Percentiles rank a stretch among this genome's conserved stretches.
Evolutionary conservation across 2,888 invertebrate species (phyloP).

Genomic region (Noctua janthe): DNA sequence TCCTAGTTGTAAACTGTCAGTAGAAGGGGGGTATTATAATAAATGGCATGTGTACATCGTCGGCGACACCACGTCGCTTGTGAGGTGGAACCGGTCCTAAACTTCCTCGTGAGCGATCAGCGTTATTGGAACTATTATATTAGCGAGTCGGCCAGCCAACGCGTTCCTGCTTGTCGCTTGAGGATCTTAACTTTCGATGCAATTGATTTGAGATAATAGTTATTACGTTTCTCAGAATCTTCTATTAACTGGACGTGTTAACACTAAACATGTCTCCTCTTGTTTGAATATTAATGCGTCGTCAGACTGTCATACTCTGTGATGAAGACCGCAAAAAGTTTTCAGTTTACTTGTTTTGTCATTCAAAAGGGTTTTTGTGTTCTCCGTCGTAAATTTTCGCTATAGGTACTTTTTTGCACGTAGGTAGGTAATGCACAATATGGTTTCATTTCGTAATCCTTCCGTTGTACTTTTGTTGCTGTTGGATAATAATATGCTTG

Average conservation of each 20-base stretch:
- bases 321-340: conserved; percentile 12
- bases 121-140: conserved; percentile 83
- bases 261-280: neutral
- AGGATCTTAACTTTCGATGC: conserved; percentile 59
- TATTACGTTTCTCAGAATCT: conserved; percentile 44
- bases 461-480: conserved; percentile 26
- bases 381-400: conserved; percentile 15
- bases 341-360: conserved; percentile 30
- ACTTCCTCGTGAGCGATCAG: conserved; percentile 84
- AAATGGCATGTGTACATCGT: conserved; percentile 81
- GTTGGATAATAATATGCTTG: conserved; percentile 46
- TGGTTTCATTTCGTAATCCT: conserved; percentile 38
- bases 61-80: conserved; percentile 79
- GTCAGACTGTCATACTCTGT: neutral
- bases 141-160: conserved; percentile 70
- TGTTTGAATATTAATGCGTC: neutral
- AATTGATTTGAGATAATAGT: conserved; percentile 53
- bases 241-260: conserved; percentile 11
- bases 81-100: conserved; percentile 80
- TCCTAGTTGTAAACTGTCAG: conserved; percentile 80
- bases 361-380: conserved; percentile 27
- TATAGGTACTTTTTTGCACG: conserved; percentile 4
- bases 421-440: neutral
- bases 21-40: conserved; percentile 82
- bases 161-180: conserved; percentile 62